Evolutionary conservation across 92 coral and sea anemone species (phyloP).

Genomic region (Montipora capitata): DNA sequence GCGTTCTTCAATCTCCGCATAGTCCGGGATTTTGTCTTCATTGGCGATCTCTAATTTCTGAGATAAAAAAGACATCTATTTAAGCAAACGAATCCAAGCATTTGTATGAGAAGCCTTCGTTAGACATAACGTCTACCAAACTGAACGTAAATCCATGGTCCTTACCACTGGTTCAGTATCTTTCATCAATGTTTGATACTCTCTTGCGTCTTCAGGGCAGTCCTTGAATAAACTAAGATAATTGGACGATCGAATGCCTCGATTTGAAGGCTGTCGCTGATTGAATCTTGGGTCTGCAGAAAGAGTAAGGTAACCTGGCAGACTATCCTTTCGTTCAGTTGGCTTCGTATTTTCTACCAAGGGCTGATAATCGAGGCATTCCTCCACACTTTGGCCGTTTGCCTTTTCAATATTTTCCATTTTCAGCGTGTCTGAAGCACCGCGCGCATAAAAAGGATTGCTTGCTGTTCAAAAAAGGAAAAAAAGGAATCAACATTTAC

Average conservation of each 20-base stretch:
- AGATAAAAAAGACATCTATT: not conserved
- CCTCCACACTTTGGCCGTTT: not conserved
- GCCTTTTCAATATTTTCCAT: not conserved
- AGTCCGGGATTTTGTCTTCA: slow-evolving; percentile 50
- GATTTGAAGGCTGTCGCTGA: not conserved
- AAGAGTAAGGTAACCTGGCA: slow-evolving; percentile 35
- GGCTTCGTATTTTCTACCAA: slow-evolving; percentile 50
- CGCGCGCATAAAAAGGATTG: slow-evolving; percentile 42
- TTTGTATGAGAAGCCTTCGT: not conserved
- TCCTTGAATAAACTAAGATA: slow-evolving; percentile 43
- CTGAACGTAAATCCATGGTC: not conserved
- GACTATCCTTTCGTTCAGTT: slow-evolving; percentile 33
- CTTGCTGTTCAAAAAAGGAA: slow-evolving; percentile 1
- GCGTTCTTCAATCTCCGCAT: slow-evolving; percentile 44
- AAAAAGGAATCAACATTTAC: not conserved
- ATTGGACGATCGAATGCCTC: slow-evolving; percentile 47
- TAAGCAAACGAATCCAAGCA: not conserved
- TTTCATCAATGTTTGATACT: slow-evolving; percentile 32
- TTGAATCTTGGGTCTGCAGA: slow-evolving; percentile 18
- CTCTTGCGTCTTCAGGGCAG: slow-evolving; percentile 1
- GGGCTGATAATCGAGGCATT: slow-evolving; percentile 46
- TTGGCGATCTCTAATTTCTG: slow-evolving; percentile 24
- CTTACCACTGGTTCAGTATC: not conserved
- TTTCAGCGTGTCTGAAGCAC: slow-evolving; percentile 50
- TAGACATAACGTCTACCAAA: not conserved